Evolutionary conservation across 2,113 vertebrate species (phyloP).

Genomic region (Lathamus discolor): DNA sequence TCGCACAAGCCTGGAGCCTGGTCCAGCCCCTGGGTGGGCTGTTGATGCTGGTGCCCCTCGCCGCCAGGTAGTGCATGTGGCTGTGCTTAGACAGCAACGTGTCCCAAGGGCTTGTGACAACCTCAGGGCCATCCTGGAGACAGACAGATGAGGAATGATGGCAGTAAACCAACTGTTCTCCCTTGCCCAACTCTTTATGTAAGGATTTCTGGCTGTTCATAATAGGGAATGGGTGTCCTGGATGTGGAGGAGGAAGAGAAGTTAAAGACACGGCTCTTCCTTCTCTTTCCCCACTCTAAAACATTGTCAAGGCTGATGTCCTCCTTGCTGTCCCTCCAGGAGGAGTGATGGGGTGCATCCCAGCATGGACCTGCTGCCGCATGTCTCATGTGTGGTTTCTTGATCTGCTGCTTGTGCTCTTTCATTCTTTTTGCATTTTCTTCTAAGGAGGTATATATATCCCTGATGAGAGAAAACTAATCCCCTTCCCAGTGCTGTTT

Average conservation of each 20-base stretch:
- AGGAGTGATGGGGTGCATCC: background rate
- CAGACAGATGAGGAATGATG: background rate
- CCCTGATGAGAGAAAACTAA: background rate
- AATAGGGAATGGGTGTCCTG: background rate
- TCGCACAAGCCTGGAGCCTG: accelerated
- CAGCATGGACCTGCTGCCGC: accelerated
- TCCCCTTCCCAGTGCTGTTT: background rate
- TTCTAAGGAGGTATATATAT: background rate
- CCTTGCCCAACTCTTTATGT: background rate
- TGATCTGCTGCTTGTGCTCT: background rate
- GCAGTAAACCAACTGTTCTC: background rate
- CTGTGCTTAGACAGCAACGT: background rate
- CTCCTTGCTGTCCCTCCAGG: background rate
- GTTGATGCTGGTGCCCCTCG: background rate
- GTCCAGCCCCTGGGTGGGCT: background rate
- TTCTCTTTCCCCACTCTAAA: background rate
- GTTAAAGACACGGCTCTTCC: background rate
- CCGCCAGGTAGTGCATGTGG: accelerated
- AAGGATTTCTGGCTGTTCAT: background rate
- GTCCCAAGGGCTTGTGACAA: background rate
- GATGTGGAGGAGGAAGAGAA: background rate
- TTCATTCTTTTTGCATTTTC: background rate
- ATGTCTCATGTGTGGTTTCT: accelerated
- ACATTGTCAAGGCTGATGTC: background rate
- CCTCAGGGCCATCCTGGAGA: background rate